phyloP scores from a whole-genome alignment of 2,113 vertebrate genomes.

The Sclerurus mexicanus region DNA sequence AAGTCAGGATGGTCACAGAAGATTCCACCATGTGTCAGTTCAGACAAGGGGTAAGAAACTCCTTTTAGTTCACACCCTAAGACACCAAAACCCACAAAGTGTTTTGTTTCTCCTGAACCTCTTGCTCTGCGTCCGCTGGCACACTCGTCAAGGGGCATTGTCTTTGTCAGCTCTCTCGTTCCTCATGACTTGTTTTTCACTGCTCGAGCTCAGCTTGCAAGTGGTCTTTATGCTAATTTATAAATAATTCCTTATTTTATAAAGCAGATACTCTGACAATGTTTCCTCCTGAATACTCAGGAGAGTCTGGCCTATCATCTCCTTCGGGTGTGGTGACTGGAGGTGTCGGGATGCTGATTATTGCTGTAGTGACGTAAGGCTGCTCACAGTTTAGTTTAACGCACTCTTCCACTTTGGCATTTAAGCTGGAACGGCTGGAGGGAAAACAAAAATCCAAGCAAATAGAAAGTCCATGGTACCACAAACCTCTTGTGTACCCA shows the following conservation, averaged over 20 bases:
- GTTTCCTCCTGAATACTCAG: conserved; percentile 84
- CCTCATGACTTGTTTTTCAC: conserved; percentile 41
- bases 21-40: conserved; percentile 33
- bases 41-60: conserved; percentile 65
- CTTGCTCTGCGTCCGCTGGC: neutral
- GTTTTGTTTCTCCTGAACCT: conserved; percentile 50
- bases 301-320: conserved; percentile 78
- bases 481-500: accelerated
- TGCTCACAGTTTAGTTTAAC: conserved; percentile 91
- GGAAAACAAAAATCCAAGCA: conserved; percentile 30
- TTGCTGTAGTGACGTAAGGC: conserved; percentile 88
- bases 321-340: conserved; percentile 82
- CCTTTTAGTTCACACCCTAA: conserved; percentile 55
- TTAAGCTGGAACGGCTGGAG: conserved; percentile 91
- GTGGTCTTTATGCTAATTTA: conserved; percentile 59
- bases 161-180: conserved; percentile 56
- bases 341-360: conserved; percentile 88
- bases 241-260: conserved; percentile 76
- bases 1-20: conserved; percentile 75
- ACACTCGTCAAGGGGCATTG: neutral
- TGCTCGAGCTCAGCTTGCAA: conserved; percentile 49
- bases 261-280: conserved; percentile 93
- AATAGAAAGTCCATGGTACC: neutral
- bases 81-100: conserved; percentile 33
- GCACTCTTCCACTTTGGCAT: conserved; percentile 91